Evolutionary conservation across 2,888 invertebrate genomes (phyloP).

Genomic region (Caenorhabditis afra): DNA sequence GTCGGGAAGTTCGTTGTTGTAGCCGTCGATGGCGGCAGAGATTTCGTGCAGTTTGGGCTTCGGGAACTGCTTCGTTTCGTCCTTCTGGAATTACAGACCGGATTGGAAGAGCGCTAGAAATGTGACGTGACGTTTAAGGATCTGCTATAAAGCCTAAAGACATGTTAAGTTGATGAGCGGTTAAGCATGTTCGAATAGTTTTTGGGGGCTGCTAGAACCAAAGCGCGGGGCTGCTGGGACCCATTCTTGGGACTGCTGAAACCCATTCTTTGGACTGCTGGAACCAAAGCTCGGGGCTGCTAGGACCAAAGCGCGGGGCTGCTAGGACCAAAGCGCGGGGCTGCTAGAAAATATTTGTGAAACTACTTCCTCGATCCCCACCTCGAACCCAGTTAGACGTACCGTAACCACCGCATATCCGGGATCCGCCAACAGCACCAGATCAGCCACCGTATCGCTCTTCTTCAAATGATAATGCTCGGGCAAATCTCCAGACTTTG

Average conservation of each 20-base stretch:
- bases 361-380: too few species aligned
- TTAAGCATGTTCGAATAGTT: too few species aligned
- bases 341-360: too few species aligned
- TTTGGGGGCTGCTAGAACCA: too few species aligned
- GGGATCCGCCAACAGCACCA: conserved; percentile 66
- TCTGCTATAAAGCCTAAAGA: too few species aligned
- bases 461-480: conserved; percentile 67
- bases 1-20: conserved; percentile 68
- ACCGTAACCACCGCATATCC: conserved; percentile 70
- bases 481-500: conserved; percentile 63
- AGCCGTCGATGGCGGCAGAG: conserved; percentile 63
- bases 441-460: conserved; percentile 61
- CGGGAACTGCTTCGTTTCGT: conserved; percentile 57
- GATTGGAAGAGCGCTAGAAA: too few species aligned
- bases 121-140: too few species aligned
- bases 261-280: not conserved
- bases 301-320: too few species aligned
- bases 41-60: conserved; percentile 59
- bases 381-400: too few species aligned
- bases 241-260: not conserved
- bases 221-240: too few species aligned
- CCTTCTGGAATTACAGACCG: conserved; percentile 53
- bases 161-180: too few species aligned
- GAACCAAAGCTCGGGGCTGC: not conserved
- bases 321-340: too few species aligned